A percentile compares a stretch with the other conserved stretches of the same genome.
These are phyloP conservation scores for Notarius quadriscutis DNA, from an alignment of 2,113 vertebrate species.

Conservation along the genomic window DNA sequence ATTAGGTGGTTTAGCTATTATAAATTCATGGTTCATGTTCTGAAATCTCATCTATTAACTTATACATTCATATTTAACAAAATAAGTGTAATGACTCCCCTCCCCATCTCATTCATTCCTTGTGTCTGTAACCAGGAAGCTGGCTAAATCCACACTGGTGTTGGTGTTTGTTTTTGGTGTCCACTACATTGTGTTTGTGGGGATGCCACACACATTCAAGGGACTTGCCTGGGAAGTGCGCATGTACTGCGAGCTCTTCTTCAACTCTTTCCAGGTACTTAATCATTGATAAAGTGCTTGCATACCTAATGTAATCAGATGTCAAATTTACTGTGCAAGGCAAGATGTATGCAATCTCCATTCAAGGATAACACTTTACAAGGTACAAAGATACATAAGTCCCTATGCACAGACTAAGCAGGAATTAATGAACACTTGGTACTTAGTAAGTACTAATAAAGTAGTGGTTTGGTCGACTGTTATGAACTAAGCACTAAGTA, in stretches of 20 bases:
- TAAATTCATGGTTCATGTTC: not conserved
- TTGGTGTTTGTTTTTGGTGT: slow-evolving; percentile 86
- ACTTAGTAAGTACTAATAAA: too few relatives aligned
- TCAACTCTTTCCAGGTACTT: slow-evolving; percentile 89
- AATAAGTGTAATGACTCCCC: not conserved
- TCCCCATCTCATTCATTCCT: not conserved
- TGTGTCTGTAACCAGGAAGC: slow-evolving; percentile 72
- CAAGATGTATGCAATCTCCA: not conserved
- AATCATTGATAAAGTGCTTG: not conserved
- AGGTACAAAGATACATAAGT: not conserved
- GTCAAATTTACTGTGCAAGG: not conserved
- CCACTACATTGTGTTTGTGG: slow-evolving; percentile 87
- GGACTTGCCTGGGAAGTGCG: slow-evolving; percentile 83
- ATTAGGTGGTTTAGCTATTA: not conserved
- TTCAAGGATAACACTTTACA: not conserved
- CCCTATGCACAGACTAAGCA: too few relatives aligned
- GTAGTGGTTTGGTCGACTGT: not conserved
- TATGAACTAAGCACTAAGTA: not conserved
- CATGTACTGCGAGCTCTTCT: slow-evolving; percentile 91
- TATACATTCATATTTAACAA: not conserved
- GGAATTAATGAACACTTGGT: not conserved
- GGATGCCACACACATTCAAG: slow-evolving; percentile 80
- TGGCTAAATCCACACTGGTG: slow-evolving; percentile 87
- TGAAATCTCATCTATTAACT: not conserved
- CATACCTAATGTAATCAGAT: not conserved